These are phyloP conservation scores for Chrysolophus pictus DNA, from an alignment of 2,797 vertebrate genomes.

Conservation along the genomic window DNA sequence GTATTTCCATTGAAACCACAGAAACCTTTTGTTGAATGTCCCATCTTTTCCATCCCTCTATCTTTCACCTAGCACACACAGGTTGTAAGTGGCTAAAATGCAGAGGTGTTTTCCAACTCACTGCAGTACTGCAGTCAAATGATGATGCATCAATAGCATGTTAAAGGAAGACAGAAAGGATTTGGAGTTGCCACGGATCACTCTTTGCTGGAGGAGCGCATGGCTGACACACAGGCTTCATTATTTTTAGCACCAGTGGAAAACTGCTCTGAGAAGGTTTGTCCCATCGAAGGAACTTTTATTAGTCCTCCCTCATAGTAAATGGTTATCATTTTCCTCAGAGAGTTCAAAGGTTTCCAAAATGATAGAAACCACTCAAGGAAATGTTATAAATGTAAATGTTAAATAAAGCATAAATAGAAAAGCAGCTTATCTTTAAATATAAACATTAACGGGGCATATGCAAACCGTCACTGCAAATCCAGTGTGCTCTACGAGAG, in stretches of 20 bases:
- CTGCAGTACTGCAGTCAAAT: neutral
- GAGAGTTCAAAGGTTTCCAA: neutral
- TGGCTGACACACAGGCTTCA: neutral
- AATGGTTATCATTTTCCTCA: neutral
- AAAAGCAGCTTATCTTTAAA: conserved; percentile 56
- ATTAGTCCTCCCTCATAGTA: neutral
- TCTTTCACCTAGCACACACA: neutral
- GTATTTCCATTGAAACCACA: neutral
- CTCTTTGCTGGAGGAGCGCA: neutral
- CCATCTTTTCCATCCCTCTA: neutral
- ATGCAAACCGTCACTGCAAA: conserved; percentile 56
- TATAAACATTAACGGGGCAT: conserved; percentile 56
- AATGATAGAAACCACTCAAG: conserved; percentile 59
- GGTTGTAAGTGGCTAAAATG: neutral
- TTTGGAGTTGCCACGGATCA: neutral
- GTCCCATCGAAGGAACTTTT: neutral
- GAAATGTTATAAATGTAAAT: conserved; percentile 12
- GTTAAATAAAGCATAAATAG: conserved; percentile 49
- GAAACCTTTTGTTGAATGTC: neutral
- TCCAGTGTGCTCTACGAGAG: neutral
- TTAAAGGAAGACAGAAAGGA: neutral
- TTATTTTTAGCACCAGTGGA: neutral
- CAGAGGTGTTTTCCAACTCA: neutral
- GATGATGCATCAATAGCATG: accelerated
- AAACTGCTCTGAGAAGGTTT: neutral